These are phyloP conservation scores for Corythucha ciliata DNA, from an alignment of 2,888 invertebrate species.

Conservation along the genomic window DNA sequence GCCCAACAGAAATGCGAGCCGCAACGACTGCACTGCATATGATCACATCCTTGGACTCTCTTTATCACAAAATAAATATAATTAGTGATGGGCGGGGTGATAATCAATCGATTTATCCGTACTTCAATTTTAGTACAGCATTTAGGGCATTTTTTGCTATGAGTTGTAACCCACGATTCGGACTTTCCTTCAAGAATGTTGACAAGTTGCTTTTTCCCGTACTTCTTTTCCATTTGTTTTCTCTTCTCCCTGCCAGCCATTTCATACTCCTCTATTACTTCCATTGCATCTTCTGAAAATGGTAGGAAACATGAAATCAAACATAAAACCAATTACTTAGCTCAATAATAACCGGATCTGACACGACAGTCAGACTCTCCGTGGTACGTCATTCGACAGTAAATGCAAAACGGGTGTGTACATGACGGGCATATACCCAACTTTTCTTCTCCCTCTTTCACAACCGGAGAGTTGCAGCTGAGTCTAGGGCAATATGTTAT, in stretches of 20 bases:
- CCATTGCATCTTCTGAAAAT: constrained; percentile 44
- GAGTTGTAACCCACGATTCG: constrained; percentile 48
- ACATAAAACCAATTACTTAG: no score
- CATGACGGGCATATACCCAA: constrained; percentile 50
- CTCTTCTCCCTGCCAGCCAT: constrained; percentile 42
- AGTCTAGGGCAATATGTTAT: constrained; percentile 52
- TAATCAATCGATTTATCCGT: constrained; percentile 23
- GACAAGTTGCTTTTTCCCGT: constrained; percentile 48
- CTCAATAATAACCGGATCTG: constrained; percentile 42
- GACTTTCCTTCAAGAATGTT: no score
- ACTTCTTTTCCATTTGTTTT: constrained; percentile 45
- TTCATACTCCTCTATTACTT: constrained; percentile 46
- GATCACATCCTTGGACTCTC: constrained; percentile 60
- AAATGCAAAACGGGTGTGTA: constrained; percentile 50
- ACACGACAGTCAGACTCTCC: constrained; percentile 51
- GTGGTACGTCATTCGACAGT: constrained; percentile 52
- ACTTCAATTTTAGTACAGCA: constrained; percentile 51
- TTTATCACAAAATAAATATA: no score
- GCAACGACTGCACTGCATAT: constrained; percentile 56
- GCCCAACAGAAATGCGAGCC: constrained; percentile 55
- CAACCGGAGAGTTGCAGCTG: constrained; percentile 49
- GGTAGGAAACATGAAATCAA: background rate
- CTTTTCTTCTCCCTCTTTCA: constrained; percentile 45
- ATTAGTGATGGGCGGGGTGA: no score
- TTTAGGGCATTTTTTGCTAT: constrained; percentile 51